Conservation (phyloP, 2,113 vertebrate genomes). For the Phyllostomus discolor region DNA sequence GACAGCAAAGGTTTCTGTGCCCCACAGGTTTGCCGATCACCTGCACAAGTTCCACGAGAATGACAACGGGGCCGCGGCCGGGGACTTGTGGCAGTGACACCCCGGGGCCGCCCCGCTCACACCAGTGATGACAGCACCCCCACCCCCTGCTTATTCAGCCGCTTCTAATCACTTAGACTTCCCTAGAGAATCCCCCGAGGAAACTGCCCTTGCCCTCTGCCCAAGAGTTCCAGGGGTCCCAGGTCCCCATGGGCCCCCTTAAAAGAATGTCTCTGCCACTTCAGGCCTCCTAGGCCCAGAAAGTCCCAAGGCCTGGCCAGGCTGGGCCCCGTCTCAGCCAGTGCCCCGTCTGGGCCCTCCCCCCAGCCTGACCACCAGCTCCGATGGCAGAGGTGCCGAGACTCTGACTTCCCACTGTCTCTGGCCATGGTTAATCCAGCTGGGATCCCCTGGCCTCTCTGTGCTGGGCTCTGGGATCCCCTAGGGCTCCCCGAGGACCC, state of each 20-base stretch:
- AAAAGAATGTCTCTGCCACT: not conserved
- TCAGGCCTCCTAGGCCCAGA: not conserved
- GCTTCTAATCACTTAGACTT: slow-evolving; percentile 28
- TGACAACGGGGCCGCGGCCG: slow-evolving; percentile 44
- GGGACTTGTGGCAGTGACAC: slow-evolving; percentile 83
- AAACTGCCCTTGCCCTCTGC: not conserved
- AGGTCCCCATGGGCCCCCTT: not conserved
- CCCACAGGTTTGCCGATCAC: slow-evolving; percentile 92
- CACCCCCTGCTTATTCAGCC: slow-evolving; percentile 8
- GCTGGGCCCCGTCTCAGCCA: not conserved
- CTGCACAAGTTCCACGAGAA: slow-evolving; percentile 95
- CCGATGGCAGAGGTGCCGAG: not conserved
- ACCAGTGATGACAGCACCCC: not conserved
- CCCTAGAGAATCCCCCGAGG: not conserved
- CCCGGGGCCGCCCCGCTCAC: accelerated
- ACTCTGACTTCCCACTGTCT: not conserved
- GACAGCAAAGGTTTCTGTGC: not conserved
- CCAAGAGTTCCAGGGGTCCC: not conserved
- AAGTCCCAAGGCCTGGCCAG: not conserved
- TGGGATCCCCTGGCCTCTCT: not conserved
- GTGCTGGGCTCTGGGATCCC: not conserved
- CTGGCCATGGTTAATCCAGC: not conserved
- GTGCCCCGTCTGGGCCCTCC: not conserved
- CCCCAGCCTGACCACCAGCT: not conserved
- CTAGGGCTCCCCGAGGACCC: not conserved